phyloP scores from a whole-genome alignment of 2,797 vertebrate species.

The Notoglanidium macrostoma region DNA sequence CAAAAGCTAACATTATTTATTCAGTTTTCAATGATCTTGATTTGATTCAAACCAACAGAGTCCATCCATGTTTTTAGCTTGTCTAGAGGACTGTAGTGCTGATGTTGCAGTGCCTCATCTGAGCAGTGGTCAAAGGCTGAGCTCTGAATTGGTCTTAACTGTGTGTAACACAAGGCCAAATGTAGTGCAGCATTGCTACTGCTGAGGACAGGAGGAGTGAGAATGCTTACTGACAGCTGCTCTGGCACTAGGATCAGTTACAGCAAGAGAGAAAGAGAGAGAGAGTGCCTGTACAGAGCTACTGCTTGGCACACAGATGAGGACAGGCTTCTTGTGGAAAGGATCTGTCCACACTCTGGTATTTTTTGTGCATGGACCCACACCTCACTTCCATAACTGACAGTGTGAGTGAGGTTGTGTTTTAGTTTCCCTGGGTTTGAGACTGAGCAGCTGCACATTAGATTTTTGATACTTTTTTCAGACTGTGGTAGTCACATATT shows the following conservation, averaged over 20 bases:
- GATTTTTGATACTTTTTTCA: neutral
- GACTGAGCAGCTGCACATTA: slow-evolving; percentile 15
- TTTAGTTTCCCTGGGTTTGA: slow-evolving; percentile 13
- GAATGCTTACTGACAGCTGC: slow-evolving; percentile 38
- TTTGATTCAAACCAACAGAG: neutral
- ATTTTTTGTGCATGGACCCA: slow-evolving; percentile 23
- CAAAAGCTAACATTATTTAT: neutral
- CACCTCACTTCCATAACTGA: slow-evolving; percentile 37
- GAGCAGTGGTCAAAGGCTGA: neutral
- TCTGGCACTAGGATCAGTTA: slow-evolving; percentile 32
- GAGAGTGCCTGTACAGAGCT: slow-evolving; percentile 9
- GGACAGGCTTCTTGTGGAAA: slow-evolving; percentile 30
- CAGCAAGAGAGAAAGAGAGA: neutral
- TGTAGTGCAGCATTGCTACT: slow-evolving; percentile 8
- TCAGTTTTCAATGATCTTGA: neutral
- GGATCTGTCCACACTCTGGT: slow-evolving; percentile 33
- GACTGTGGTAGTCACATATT: neutral
- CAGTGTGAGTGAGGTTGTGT: slow-evolving; percentile 14
- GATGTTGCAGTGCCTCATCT: neutral
- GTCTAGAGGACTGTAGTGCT: slow-evolving; percentile 2
- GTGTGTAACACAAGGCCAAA: slow-evolving; percentile 30
- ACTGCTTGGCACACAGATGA: slow-evolving; percentile 28
- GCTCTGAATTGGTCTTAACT: slow-evolving; percentile 17
- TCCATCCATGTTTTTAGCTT: neutral
- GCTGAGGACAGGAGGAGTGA: slow-evolving; percentile 16